Conservation (phyloP, 2,797 vertebrate species). For the Anabas testudineus region DNA sequence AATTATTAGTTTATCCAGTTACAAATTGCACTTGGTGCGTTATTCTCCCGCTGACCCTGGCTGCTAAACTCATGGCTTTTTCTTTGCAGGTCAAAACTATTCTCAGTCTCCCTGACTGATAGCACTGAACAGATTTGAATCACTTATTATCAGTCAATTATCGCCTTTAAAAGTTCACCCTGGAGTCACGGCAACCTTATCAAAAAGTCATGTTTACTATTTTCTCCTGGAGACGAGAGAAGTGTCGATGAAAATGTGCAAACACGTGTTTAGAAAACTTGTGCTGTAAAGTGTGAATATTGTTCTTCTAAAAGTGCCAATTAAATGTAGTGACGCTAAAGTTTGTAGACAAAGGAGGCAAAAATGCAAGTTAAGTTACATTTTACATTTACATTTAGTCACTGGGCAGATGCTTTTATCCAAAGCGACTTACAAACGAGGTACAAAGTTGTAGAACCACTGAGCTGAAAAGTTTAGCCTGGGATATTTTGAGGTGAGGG, state of each 20-base stretch:
- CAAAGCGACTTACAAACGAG: no score
- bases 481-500: no score
- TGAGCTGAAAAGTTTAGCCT: no score
- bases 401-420: no score
- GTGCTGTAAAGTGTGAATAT: no score
- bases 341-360: no score
- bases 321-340: no score
- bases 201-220: neutral
- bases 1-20: neutral
- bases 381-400: no score
- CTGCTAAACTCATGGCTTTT: neutral
- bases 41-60: neutral
- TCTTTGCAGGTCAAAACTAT: neutral
- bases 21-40: neutral
- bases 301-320: no score
- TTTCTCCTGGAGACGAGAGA: neutral
- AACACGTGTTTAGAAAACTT: neutral
- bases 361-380: no score
- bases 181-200: neutral
- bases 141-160: neutral
- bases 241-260: neutral
- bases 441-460: no score
- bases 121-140: neutral
- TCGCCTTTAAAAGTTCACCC: neutral
- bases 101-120: neutral